A percentile compares a stretch with the other conserved stretches of the same genome.
Conservation (phyloP, 2,113 vertebrate genomes). For the Microcebus lehilahytsara region DNA sequence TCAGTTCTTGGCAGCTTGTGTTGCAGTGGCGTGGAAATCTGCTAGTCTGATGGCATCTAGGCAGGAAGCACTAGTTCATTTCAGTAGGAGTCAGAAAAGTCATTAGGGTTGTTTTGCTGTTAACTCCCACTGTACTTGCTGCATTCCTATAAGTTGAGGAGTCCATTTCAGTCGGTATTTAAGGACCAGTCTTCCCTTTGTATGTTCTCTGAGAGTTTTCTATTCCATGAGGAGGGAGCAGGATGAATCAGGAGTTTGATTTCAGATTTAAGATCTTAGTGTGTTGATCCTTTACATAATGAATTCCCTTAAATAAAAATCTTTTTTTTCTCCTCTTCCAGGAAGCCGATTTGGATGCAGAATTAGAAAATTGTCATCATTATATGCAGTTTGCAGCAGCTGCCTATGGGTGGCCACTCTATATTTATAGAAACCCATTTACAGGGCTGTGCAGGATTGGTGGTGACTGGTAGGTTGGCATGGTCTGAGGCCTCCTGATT, state of each 20-base stretch:
- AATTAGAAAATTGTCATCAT: slow-evolving; percentile 92
- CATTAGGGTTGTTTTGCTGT: not conserved
- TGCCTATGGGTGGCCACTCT: slow-evolving; percentile 97
- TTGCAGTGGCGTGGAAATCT: not conserved
- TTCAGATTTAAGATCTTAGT: not conserved
- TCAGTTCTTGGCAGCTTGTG: not conserved
- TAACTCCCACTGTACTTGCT: fast-evolving
- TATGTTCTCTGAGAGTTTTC: not conserved
- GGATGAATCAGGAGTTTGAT: not conserved
- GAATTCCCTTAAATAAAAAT: not conserved
- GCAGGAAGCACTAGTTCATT: not conserved
- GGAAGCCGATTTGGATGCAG: slow-evolving; percentile 89
- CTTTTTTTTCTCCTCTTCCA: slow-evolving; percentile 65
- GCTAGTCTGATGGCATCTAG: not conserved
- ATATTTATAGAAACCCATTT: slow-evolving; percentile 90
- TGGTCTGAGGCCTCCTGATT: not conserved
- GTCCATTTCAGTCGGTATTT: not conserved
- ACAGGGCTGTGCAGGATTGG: slow-evolving; percentile 92
- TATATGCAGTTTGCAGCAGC: slow-evolving; percentile 95
- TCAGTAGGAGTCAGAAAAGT: no score
- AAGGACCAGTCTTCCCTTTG: not conserved
- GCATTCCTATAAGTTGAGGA: not conserved
- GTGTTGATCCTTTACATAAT: fast-evolving
- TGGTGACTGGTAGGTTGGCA: slow-evolving; percentile 90
- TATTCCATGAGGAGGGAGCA: not conserved